Conservation (phyloP, 2,113 vertebrate genomes). For the Pseudolaguvia tuberculata region DNA sequence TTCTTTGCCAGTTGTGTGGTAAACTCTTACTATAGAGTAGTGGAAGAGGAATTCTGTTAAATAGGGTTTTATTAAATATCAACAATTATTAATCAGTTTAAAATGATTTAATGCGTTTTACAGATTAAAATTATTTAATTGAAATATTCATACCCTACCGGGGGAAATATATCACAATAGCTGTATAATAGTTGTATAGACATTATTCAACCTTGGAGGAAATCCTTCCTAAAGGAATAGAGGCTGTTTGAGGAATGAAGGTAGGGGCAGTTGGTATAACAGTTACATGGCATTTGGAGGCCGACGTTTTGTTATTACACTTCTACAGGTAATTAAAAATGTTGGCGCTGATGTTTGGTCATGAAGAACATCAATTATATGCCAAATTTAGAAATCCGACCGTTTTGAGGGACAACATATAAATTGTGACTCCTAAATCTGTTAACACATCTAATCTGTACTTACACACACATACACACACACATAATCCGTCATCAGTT, state of each 20-base stretch:
- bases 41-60: no score
- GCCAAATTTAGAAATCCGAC: not conserved
- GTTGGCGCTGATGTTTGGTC: not conserved
- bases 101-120: no score
- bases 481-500: not conserved
- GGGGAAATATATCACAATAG: no score
- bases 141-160: no score
- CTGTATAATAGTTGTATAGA: no score
- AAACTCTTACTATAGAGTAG: no score
- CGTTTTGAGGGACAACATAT: not conserved
- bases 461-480: not conserved
- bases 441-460: not conserved
- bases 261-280: not conserved
- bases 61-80: no score
- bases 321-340: not conserved
- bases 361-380: not conserved
- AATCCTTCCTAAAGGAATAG: not conserved
- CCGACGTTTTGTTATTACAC: not conserved
- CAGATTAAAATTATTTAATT: no score
- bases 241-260: no score
- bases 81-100: no score
- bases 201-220: no score
- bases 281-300: not conserved
- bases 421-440: not conserved
- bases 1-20: no score